phyloP scores from a whole-genome alignment of 2,888 invertebrate species.

The Sarcophaga variegata region DNA sequence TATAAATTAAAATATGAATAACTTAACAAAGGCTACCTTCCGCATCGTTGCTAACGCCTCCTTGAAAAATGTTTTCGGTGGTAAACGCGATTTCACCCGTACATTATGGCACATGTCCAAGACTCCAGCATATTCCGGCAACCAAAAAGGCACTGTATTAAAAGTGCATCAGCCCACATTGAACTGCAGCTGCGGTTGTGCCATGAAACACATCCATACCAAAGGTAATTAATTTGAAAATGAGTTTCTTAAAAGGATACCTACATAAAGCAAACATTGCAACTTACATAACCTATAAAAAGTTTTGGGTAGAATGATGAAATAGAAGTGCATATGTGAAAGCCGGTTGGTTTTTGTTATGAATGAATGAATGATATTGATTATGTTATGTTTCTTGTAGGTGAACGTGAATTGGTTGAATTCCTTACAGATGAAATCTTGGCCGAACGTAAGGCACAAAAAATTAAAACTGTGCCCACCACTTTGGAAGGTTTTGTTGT shows the following conservation, averaged over 20 bases:
- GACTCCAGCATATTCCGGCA: slow-evolving; percentile 75
- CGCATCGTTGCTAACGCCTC: slow-evolving; percentile 80
- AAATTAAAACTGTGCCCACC: slow-evolving; percentile 88
- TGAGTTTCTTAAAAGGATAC: background rate
- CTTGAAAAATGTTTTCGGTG: slow-evolving; percentile 76
- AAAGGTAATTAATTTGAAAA: slow-evolving; percentile 84
- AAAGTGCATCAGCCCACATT: slow-evolving; percentile 84
- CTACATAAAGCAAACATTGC: slow-evolving; percentile 26
- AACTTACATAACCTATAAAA: slow-evolving; percentile 78
- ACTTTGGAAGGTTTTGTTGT: slow-evolving; percentile 92
- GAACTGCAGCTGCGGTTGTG: slow-evolving; percentile 87
- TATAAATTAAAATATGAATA: slow-evolving; percentile 84
- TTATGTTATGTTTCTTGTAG: slow-evolving; percentile 81
- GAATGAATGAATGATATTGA: too few species aligned
- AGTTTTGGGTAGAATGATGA: slow-evolving; percentile 28
- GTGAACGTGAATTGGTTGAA: slow-evolving; percentile 93
- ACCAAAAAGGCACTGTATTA: slow-evolving; percentile 77
- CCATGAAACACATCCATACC: slow-evolving; percentile 86
- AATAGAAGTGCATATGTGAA: slow-evolving; percentile 31
- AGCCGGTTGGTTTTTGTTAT: slow-evolving; percentile 43
- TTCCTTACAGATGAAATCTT: slow-evolving; percentile 97
- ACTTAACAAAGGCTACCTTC: slow-evolving; percentile 85
- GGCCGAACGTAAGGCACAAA: slow-evolving; percentile 93
- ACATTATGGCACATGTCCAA: slow-evolving; percentile 89
- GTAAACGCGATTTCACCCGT: slow-evolving; percentile 86